phyloP scores from a whole-genome alignment of 2,113 vertebrate species.

The Bos indicus region DNA sequence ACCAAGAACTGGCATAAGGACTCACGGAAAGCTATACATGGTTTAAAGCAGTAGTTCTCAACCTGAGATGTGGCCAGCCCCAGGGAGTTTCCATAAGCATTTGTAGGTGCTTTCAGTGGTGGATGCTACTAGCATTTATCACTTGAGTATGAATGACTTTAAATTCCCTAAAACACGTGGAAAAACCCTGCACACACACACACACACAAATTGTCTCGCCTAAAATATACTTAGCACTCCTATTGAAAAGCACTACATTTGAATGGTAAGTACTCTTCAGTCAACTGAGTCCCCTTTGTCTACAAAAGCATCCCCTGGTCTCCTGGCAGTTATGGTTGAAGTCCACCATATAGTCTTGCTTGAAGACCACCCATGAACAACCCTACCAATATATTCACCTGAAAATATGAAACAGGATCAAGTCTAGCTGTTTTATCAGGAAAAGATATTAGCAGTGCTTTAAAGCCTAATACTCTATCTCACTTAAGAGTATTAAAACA shows the following conservation, averaged over 20 bases:
- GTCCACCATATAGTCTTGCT: neutral
- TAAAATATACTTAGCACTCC: neutral
- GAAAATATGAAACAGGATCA: neutral
- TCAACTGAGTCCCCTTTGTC: neutral
- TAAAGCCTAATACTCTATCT: neutral
- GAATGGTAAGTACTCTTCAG: neutral
- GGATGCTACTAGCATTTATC: neutral
- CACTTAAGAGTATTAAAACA: neutral
- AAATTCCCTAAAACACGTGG: neutral
- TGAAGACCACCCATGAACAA: neutral
- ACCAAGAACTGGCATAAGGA: neutral
- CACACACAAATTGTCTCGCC: neutral
- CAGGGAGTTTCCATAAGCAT: neutral
- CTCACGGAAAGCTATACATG: neutral
- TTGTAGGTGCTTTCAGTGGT: neutral
- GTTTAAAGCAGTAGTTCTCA: neutral
- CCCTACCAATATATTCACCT: neutral
- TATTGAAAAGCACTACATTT: neutral
- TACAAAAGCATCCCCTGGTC: neutral
- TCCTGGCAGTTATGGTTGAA: neutral
- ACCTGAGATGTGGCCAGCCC: neutral
- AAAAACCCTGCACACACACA: neutral
- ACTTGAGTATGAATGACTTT: neutral
- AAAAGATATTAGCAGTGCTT: neutral
- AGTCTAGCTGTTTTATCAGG: neutral